Evolutionary conservation across 92 coral and sea anemone genomes (phyloP), one percentile per base, ranked within the genome.

Genomic region (Meandrina meandrites): DNA sequence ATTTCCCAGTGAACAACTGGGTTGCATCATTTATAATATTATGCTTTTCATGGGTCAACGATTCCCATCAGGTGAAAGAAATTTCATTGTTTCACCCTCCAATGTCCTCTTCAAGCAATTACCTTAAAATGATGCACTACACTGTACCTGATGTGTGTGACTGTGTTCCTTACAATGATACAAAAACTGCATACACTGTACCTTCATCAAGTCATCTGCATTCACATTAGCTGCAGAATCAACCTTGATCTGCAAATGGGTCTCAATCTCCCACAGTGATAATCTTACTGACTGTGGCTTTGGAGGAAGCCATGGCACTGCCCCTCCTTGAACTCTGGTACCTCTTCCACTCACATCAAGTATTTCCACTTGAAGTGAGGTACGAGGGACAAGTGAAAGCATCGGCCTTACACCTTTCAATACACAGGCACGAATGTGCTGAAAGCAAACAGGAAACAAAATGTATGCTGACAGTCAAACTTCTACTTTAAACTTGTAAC

Each of bases 361-460:
- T 34, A 92, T 80, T 73, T 96, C 99, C 21, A 96, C 98, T 87
- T 91, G 91, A 62, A 94, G 84, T 12, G 94, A 89, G 21, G 93
- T 92, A 22, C 96, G 91, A 15, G 88, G 90, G 3, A 93, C 96
- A 24, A 96, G 87, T 19, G 97, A 91, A 27, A 96, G 89, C 83
- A 89, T 86, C 12, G 99, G 99, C 32, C 96, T 88, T 56, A 72
- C 76, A 4, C 89, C 92, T 57, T 89, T 93, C 2, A 93, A 96
- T 10, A 96, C 86, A 67, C 96, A 96, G 16, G 91, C 88, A 18
- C 98, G 94, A 81, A 96, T 94, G 66, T 96, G 94, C 98, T 96
- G 84, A 62, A 88, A 79, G 15, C 18, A 72, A 73, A 87, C 53
- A 67, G 47, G 15, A 30, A 56, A 9, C 24, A 62, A 69, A 47